phyloP scores from a whole-genome alignment of 2,113 vertebrate species.

The Notiomystis cincta region DNA sequence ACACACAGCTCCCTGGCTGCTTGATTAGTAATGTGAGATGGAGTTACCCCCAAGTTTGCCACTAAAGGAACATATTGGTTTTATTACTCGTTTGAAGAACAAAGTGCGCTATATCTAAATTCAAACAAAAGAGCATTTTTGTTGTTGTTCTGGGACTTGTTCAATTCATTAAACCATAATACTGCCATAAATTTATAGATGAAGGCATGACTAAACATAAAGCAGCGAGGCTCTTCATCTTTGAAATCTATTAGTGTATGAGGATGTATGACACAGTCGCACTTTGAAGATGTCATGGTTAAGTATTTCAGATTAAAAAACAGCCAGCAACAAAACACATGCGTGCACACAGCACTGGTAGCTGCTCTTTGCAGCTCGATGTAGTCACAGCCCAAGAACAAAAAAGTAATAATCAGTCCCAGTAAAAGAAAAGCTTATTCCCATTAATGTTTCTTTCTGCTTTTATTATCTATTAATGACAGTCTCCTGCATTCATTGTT shows the following conservation, averaged over 20 bases:
- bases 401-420: conserved; percentile 6
- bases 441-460: conserved; percentile 37
- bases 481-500: conserved; percentile 20
- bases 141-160: conserved; percentile 58
- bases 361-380: not conserved
- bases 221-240: conserved; percentile 54
- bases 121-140: conserved; percentile 48
- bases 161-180: conserved; percentile 51
- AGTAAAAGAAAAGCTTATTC: conserved; percentile 35
- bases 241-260: conserved; percentile 38
- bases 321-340: conserved; percentile 39
- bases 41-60: conserved; percentile 41
- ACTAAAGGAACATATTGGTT: conserved; percentile 30
- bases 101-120: conserved; percentile 48
- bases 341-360: not conserved
- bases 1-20: not conserved
- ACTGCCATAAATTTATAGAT: conserved; percentile 33
- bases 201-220: conserved; percentile 55
- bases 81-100: conserved; percentile 47
- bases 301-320: conserved; percentile 11
- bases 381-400: not conserved
- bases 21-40: conserved; percentile 30
- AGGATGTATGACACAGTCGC: conserved; percentile 30
- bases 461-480: conserved; percentile 56
- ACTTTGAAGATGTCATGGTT: conserved; percentile 21